phyloP scores from a whole-genome alignment of 2,797 vertebrate genomes.

The Leuciscus waleckii region DNA sequence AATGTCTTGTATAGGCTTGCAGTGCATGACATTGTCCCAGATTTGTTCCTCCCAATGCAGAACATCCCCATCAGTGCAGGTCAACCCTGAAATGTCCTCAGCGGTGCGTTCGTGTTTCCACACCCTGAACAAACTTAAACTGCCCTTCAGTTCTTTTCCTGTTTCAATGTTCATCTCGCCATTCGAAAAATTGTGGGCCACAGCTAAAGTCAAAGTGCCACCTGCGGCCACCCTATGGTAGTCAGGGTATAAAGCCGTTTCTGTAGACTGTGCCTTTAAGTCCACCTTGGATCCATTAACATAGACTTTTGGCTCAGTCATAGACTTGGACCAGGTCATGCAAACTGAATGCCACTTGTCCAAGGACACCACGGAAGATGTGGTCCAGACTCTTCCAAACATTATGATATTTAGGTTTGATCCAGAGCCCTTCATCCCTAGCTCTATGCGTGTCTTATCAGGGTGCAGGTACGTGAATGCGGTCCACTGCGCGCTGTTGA shows the following conservation, averaged over 20 bases:
- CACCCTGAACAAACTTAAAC: constrained; percentile 76
- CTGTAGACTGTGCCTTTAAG: constrained; percentile 14
- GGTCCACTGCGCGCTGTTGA: constrained; percentile 62
- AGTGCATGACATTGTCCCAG: constrained; percentile 67
- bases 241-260: rapidly evolving
- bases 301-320: constrained; percentile 65
- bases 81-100: constrained; percentile 62
- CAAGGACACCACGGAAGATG: neutral
- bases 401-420: constrained; percentile 67
- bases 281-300: constrained; percentile 60
- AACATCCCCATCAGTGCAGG: constrained; percentile 77
- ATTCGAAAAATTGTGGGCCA: constrained; percentile 49
- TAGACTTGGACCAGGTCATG: constrained; percentile 71
- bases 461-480: constrained; percentile 77
- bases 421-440: constrained; percentile 67
- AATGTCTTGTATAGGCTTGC: constrained; percentile 37
- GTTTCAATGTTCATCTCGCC: constrained; percentile 42
- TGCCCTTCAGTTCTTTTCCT: constrained; percentile 50
- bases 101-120: constrained; percentile 70
- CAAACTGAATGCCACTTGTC: constrained; percentile 75
- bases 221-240: constrained; percentile 57
- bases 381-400: constrained; percentile 69
- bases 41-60: constrained; percentile 73
- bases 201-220: constrained; percentile 77
- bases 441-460: constrained; percentile 52